Percentiles rank a stretch among this genome's conserved stretches.
Conservation (phyloP, 2,797 vertebrate species). For the Acanthis flammea region DNA sequence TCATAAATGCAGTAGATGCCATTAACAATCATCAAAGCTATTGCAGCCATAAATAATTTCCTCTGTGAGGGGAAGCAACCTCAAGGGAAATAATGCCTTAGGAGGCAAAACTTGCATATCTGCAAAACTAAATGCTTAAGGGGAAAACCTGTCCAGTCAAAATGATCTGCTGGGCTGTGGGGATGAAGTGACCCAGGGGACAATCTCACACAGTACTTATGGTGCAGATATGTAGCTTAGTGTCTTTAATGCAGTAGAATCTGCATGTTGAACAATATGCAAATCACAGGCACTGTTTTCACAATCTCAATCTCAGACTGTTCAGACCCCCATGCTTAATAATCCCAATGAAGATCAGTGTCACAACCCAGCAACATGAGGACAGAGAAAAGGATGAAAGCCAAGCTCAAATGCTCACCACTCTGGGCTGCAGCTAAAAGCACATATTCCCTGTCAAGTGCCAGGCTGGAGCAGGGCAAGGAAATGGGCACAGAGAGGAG, state of each 20-base stretch:
- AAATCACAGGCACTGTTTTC: neutral
- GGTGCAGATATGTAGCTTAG: neutral
- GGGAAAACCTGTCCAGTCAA: neutral
- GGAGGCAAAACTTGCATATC: neutral
- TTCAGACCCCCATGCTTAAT: neutral
- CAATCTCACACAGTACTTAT: neutral
- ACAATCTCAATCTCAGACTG: neutral
- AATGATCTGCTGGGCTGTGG: neutral
- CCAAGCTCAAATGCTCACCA: neutral
- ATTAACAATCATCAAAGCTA: neutral
- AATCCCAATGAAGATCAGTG: neutral
- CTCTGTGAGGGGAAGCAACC: neutral
- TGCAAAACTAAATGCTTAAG: neutral
- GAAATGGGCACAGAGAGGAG: neutral
- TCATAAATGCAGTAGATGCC: neutral
- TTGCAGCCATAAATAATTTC: neutral
- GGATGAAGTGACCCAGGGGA: neutral
- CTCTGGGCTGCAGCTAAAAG: neutral
- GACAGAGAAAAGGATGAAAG: neutral
- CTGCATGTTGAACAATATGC: neutral
- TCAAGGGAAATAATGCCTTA: neutral
- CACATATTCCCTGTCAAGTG: accelerated
- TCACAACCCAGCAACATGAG: neutral
- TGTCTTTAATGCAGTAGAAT: neutral
- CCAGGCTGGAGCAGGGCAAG: neutral